phyloP scores from a whole-genome alignment of 2,888 invertebrate species.

The Nomada ruficornis region DNA sequence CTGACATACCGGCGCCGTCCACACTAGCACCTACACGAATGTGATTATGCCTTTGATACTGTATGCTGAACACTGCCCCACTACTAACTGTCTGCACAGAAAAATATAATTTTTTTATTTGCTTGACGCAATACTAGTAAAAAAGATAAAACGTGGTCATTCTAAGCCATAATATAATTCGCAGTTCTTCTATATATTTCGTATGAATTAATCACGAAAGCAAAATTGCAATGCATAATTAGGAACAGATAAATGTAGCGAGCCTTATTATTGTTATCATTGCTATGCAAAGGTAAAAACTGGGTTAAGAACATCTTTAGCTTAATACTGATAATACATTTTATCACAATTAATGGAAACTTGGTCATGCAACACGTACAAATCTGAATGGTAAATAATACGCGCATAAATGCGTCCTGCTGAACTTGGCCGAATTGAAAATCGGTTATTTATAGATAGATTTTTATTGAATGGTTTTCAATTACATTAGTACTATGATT shows the following conservation, averaged over 20 bases:
- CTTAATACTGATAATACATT: neutral
- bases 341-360: slow-evolving; percentile 2
- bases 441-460: neutral
- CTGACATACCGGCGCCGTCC: slow-evolving; percentile 55
- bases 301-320: neutral
- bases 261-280: neutral
- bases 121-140: neutral
- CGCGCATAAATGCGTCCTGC: neutral
- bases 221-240: neutral
- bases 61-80: slow-evolving; percentile 8
- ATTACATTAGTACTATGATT: neutral
- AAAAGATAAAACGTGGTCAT: neutral
- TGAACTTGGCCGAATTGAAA: neutral
- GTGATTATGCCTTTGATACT: slow-evolving; percentile 36
- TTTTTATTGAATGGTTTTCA: neutral
- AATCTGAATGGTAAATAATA: neutral
- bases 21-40: slow-evolving; percentile 34
- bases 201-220: neutral
- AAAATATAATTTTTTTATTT: slow-evolving; percentile 13
- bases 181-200: neutral
- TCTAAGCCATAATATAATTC: neutral
- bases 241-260: neutral
- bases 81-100: slow-evolving; percentile 2
- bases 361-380: neutral
- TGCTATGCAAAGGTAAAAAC: slow-evolving; percentile 1